These are phyloP conservation scores for Zophobas morio DNA, from an alignment of 1,140 invertebrate species.

Conservation along the genomic window DNA sequence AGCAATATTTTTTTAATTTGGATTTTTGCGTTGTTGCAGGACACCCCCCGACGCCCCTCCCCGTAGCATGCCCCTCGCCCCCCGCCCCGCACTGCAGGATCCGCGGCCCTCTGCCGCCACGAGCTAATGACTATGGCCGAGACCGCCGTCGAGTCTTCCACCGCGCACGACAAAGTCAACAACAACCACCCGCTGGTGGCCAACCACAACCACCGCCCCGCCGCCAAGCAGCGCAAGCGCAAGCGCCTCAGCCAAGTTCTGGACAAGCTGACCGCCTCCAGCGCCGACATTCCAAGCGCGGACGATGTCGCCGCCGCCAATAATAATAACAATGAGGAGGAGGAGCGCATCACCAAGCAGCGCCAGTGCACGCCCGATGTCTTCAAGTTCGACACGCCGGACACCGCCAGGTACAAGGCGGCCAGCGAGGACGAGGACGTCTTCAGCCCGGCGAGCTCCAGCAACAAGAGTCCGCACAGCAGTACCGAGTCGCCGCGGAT, in stretches of 20 bases:
- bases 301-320: constrained; percentile 11
- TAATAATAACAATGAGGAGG: constrained; percentile 54
- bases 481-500: constrained; percentile 73
- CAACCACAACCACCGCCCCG: constrained; percentile 75
- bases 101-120: constrained; percentile 73
- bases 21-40: constrained; percentile 51
- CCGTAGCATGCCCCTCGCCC: constrained; percentile 68
- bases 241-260: constrained; percentile 83
- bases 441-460: constrained; percentile 72
- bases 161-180: constrained; percentile 69
- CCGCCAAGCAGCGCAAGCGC: constrained; percentile 75
- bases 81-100: constrained; percentile 66
- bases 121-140: constrained; percentile 79
- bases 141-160: constrained; percentile 73
- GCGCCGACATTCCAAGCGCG: constrained; percentile 45
- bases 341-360: constrained; percentile 54
- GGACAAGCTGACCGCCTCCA: constrained; percentile 74
- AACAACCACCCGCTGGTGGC: constrained; percentile 74
- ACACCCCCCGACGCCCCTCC: constrained; percentile 3
- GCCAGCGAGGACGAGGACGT: constrained; percentile 72
- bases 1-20: no score
- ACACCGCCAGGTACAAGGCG: constrained; percentile 67
- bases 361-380: constrained; percentile 66
- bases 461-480: constrained; percentile 71
- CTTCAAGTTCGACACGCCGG: constrained; percentile 71